Conservation (phyloP, 2,888 invertebrate species). For the Augochlorella aurata region DNA sequence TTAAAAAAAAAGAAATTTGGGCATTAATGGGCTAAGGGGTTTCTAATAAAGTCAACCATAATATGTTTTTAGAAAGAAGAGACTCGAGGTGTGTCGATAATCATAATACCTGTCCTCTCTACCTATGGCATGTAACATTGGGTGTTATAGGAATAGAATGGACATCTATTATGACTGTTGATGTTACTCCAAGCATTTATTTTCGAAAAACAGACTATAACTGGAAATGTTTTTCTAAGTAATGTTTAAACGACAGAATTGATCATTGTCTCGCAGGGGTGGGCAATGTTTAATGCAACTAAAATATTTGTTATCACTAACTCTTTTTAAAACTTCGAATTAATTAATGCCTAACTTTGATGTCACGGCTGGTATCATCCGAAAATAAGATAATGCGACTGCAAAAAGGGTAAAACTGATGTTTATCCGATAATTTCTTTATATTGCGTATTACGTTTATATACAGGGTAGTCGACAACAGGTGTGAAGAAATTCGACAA, state of each 20-base stretch:
- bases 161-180: neutral
- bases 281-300: neutral
- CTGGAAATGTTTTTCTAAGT: neutral
- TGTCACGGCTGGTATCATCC: neutral
- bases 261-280: neutral
- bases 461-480: neutral
- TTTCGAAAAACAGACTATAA: neutral
- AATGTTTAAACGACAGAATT: neutral
- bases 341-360: neutral
- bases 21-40: neutral
- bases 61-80: neutral
- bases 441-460: neutral
- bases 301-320: neutral
- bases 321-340: neutral
- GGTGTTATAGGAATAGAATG: neutral
- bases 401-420: neutral
- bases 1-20: neutral
- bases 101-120: neutral
- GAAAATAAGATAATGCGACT: slow-evolving; percentile 23
- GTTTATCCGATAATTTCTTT: neutral
- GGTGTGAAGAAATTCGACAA: neutral
- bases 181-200: neutral
- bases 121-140: neutral
- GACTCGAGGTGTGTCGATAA: neutral
- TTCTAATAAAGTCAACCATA: neutral